A percentile compares a stretch with the other conserved stretches of the same genome.
Conservation (phyloP, 1,140 invertebrate species). For the Lutraria rhynchaena region DNA sequence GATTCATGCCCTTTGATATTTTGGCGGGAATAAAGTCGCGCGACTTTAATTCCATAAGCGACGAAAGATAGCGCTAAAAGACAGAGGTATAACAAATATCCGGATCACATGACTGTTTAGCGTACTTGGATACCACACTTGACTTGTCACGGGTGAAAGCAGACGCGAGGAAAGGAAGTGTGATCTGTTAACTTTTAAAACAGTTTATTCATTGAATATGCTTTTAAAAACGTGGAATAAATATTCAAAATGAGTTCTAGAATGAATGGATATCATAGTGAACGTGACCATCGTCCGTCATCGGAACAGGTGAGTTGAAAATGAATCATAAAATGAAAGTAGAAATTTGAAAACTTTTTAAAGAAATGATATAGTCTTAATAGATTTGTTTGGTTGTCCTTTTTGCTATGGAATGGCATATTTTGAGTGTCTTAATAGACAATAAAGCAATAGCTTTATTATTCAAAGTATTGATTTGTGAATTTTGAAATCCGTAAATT, state of each 20-base stretch:
- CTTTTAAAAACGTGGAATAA: constrained; percentile 18
- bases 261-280: constrained; percentile 55
- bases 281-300: constrained; percentile 36
- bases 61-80: background rate
- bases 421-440: too few relatives aligned
- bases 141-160: constrained; percentile 57
- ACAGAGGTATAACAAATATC: constrained; percentile 43
- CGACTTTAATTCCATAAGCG: too few relatives aligned
- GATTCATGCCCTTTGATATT: constrained; percentile 25
- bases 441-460: too few relatives aligned
- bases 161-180: constrained; percentile 15
- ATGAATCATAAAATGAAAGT: constrained; percentile 38
- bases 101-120: constrained; percentile 55
- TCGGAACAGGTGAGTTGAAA: constrained; percentile 48
- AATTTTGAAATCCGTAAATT: too few relatives aligned
- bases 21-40: constrained; percentile 15
- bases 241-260: constrained; percentile 49
- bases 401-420: too few relatives aligned
- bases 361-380: too few relatives aligned
- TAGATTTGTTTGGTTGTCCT: too few relatives aligned
- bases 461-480: too few relatives aligned
- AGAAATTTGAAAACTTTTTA: too few relatives aligned
- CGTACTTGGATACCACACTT: constrained; percentile 58
- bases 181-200: constrained; percentile 14
- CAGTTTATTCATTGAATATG: constrained; percentile 20